Percentiles rank a stretch among this genome's conserved stretches.
These are phyloP conservation scores for Cancer borealis DNA, from an alignment of 2,888 invertebrate genomes.

Conservation along the genomic window DNA sequence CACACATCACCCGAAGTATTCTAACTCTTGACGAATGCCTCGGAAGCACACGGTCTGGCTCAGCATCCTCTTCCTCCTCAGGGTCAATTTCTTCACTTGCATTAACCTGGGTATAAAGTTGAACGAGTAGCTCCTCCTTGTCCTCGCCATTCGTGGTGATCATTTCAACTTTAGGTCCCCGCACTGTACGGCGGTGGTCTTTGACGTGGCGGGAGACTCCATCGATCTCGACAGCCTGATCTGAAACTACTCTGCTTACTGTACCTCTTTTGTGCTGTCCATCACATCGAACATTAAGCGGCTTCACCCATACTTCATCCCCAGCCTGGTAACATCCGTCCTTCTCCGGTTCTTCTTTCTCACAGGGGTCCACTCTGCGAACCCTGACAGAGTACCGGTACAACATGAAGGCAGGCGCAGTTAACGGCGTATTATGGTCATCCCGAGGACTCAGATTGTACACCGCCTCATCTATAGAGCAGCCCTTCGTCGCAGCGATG, in stretches of 20 bases:
- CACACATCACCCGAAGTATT: too few species aligned
- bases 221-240: conserved; percentile 52
- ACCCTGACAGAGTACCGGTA: too few species aligned
- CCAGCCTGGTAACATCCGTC: conserved; percentile 3
- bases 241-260: conserved; percentile 34
- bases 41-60: too few species aligned
- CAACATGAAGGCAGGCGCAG: conserved; percentile 33
- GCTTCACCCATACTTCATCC: conserved; percentile 55
- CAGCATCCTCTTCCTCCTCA: too few species aligned
- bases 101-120: too few species aligned
- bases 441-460: conserved; percentile 56
- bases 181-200: neutral
- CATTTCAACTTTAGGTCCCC: too few species aligned
- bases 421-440: conserved; percentile 19
- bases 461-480: conserved; percentile 40
- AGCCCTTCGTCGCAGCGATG: too few species aligned
- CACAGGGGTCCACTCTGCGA: too few species aligned
- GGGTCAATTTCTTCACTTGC: too few species aligned
- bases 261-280: conserved; percentile 10
- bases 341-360: neutral
- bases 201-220: conserved; percentile 46
- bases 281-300: conserved; percentile 30
- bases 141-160: too few species aligned
- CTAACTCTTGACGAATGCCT: too few species aligned
- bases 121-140: too few species aligned